phyloP scores from a whole-genome alignment of 2,113 vertebrate genomes.

The Cyphomyrus plagiostoma region DNA sequence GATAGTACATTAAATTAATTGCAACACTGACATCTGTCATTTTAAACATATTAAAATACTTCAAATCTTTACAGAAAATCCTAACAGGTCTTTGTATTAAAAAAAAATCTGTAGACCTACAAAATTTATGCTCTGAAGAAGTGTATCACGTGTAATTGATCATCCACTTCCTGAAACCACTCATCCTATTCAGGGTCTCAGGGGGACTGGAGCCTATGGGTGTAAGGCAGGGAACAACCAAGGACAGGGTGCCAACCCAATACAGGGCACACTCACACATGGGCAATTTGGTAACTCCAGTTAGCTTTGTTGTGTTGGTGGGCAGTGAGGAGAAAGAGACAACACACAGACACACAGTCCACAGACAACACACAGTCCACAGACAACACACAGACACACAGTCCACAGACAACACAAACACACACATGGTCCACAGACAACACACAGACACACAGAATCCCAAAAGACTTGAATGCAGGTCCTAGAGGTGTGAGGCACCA shows the following conservation, averaged over 20 bases:
- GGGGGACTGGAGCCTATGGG: not conserved
- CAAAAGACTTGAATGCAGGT: not conserved
- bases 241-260: not conserved
- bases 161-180: not conserved
- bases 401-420: no score
- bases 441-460: not conserved
- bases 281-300: not conserved
- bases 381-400: no score
- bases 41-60: not conserved
- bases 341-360: not conserved
- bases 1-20: not conserved
- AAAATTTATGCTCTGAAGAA: not conserved
- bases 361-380: no score
- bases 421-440: no score
- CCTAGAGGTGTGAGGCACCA: no score
- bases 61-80: not conserved
- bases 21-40: not conserved
- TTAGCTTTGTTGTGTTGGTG: not conserved
- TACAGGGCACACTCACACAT: not conserved
- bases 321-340: not conserved
- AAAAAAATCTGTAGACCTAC: not conserved
- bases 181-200: not conserved
- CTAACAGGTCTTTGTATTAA: not conserved
- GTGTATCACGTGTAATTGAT: not conserved
- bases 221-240: not conserved